These are phyloP conservation scores for Philonicus albiceps DNA, from an alignment of 2,888 invertebrate species.

Conservation along the genomic window DNA sequence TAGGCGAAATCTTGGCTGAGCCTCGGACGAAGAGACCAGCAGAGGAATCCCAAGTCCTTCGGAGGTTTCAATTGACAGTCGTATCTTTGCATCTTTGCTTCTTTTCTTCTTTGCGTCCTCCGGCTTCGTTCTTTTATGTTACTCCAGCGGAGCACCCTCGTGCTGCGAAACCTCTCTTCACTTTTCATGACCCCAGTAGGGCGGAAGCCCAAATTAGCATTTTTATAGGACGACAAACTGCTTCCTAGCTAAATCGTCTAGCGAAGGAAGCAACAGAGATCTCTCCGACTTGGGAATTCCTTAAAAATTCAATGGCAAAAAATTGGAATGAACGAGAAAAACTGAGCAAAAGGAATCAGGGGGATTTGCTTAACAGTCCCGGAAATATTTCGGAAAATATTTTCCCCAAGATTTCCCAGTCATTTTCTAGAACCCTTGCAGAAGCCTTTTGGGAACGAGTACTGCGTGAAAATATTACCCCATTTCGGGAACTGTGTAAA, in stretches of 20 bases:
- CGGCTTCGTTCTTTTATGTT: neutral
- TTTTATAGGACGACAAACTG: slow-evolving; percentile 39
- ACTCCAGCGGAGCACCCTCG: neutral
- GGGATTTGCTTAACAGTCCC: neutral
- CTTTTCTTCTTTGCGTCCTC: neutral
- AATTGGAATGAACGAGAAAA: neutral
- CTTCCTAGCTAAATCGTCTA: slow-evolving; percentile 21
- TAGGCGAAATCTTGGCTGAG: slow-evolving; percentile 27
- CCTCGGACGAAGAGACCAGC: slow-evolving; percentile 1
- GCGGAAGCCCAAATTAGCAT: slow-evolving; percentile 40
- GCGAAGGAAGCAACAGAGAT: slow-evolving; percentile 36
- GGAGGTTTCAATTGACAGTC: slow-evolving; percentile 33
- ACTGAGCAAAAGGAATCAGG: neutral
- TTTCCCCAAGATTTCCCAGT: neutral
- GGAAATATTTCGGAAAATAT: neutral
- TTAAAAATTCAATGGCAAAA: slow-evolving; percentile 17
- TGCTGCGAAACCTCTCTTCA: neutral
- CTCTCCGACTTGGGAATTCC: slow-evolving; percentile 14
- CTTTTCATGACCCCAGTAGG: slow-evolving; percentile 29
- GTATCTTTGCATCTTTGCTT: neutral
- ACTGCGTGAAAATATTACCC: neutral
- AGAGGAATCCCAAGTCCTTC: neutral
- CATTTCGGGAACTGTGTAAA: neutral
- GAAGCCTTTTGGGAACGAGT: neutral
- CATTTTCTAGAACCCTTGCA: neutral